Evolutionary conservation across 2,797 vertebrate species (phyloP), one percentile per base, ranked within the genome.

Genomic region (Carduelis carduelis): DNA sequence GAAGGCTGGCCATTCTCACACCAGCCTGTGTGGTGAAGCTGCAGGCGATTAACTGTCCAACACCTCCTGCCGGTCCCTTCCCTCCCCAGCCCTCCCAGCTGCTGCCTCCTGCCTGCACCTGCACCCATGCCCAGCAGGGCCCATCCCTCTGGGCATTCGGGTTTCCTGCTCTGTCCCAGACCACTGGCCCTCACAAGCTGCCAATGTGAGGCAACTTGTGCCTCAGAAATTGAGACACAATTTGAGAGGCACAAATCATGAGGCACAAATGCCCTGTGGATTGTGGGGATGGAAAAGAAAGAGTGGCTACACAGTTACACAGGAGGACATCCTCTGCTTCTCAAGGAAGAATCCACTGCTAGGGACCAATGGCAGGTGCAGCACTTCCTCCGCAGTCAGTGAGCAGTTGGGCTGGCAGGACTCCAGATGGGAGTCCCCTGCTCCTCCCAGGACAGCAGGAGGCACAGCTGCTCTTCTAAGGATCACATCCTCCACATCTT

Each of bases 71-170:
- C 53, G 23, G 34, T 71, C 71, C 71, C 43, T 70, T 65, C 37
- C 47, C 17, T 53, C 8, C 14, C 16, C 34, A 65, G 8, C 0
- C 0, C 44, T 74, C 44, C 49, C 52, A 72, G 44, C 22, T 41
- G 11, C 19, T 32, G 22, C 30, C 53, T 84, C 61, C 83, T 23
- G 21, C 35, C 78, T 30, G 34, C 50, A 72, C 28, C 75, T 12
- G 20, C 34, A 23, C 27, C 9, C 2, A 0, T 2, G 18, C 28
- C 63, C 47, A 47, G 39, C 39, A 74, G 27, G 8, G 12, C n/a
- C 41, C 57, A 28, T 61, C 24, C 44, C 43, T 35, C 56, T 15
- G 1, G 4, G 21, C 9, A 1, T 24, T 60, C 0, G 0, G 32
- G 13, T 66, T 77, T 81, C 44, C 71, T 43, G 28, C 39, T 85